Conservation (phyloP, 2,113 vertebrate species). For the Mirza zaza region DNA sequence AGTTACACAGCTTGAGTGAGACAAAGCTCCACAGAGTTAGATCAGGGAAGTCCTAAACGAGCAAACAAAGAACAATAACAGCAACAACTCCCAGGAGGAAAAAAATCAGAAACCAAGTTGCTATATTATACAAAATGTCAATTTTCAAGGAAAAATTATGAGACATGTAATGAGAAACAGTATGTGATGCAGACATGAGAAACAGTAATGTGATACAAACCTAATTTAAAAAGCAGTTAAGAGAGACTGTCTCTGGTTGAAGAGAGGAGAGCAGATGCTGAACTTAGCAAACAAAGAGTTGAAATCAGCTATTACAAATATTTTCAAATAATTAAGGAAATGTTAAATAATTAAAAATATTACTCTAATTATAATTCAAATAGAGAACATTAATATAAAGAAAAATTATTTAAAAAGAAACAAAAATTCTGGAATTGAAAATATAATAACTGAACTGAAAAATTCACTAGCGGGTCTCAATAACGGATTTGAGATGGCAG, state of each 20-base stretch:
- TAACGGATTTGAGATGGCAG: not conserved
- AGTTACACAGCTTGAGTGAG: not conserved
- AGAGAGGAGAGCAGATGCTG: not conserved
- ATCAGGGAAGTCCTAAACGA: not conserved
- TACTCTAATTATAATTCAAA: not conserved
- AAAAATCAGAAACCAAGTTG: conserved; percentile 31
- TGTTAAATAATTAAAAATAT: conserved; percentile 25
- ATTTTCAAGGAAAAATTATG: not conserved
- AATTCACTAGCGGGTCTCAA: not conserved
- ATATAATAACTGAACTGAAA: not conserved
- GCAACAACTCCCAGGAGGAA: not conserved
- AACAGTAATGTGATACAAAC: not conserved
- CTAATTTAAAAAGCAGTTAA: not conserved
- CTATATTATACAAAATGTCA: conserved; percentile 1
- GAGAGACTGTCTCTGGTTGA: not conserved
- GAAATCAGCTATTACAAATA: not conserved
- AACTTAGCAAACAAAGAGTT: not conserved
- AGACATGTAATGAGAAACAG: not conserved
- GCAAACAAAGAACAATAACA: not conserved
- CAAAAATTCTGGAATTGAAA: conserved; percentile 14
- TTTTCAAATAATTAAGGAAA: conserved; percentile 2
- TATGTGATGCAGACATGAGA: too few species aligned
- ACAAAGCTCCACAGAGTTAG: not conserved
- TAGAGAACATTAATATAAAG: not conserved
- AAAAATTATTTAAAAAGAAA: conserved; percentile 17